A percentile compares a stretch with the other conserved stretches of the same genome.
Conservation (phyloP, 1,140 invertebrate genomes). For the Ylistrum balloti region DNA sequence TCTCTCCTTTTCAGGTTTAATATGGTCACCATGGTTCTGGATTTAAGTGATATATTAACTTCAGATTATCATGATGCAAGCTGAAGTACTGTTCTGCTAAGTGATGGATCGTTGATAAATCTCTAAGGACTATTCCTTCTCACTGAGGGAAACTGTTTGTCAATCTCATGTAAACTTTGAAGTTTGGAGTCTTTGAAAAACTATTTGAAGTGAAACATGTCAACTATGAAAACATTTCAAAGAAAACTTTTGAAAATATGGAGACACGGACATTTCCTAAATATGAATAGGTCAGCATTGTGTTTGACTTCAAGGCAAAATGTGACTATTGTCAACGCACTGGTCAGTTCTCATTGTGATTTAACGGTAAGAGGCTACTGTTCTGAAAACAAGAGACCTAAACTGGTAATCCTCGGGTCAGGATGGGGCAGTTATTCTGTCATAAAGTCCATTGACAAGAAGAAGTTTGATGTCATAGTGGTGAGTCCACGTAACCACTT, state of each 20-base stretch:
- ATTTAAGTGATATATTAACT: background rate
- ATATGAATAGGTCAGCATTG: background rate
- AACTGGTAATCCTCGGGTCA: conserved; percentile 77
- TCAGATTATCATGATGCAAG: background rate
- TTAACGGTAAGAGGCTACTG: background rate
- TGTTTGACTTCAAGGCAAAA: background rate
- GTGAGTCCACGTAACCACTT: conserved; percentile 82
- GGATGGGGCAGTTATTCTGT: conserved; percentile 83
- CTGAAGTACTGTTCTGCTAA: too few relatives aligned
- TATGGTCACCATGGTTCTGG: background rate
- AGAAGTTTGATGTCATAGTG: conserved; percentile 80
- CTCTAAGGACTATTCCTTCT: too few relatives aligned
- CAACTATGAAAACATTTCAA: background rate
- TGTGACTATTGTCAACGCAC: background rate
- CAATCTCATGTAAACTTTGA: too few relatives aligned
- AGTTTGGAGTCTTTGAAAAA: too few relatives aligned
- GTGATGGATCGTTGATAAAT: too few relatives aligned
- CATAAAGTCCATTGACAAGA: conserved; percentile 78
- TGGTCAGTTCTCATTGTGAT: background rate
- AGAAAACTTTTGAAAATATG: background rate
- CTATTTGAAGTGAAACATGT: background rate
- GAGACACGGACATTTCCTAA: background rate
- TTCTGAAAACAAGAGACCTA: conserved; percentile 56
- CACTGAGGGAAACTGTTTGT: too few relatives aligned
- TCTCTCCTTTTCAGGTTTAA: background rate